A percentile compares a stretch with the other conserved stretches of the same genome.
Evolutionary conservation across 2,888 invertebrate genomes (phyloP).

Genomic region (Halictus ligatus): DNA sequence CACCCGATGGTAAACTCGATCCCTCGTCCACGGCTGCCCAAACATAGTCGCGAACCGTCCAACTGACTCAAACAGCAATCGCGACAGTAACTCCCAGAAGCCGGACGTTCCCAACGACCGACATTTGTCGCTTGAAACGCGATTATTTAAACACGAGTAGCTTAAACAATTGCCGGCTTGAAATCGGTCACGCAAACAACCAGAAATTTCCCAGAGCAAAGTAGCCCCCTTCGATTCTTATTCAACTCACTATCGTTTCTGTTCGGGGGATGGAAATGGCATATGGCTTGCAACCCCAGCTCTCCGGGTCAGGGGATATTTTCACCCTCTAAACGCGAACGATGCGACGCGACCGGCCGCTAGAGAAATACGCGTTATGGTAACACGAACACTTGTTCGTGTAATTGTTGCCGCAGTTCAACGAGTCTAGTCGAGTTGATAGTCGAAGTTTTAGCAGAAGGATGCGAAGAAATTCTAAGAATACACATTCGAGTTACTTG

Average conservation of each 20-base stretch:
- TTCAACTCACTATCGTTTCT: background rate
- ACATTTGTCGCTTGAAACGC: background rate
- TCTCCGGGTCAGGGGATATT: background rate
- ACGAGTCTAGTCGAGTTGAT: background rate
- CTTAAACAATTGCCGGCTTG: background rate
- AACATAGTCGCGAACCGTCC: background rate
- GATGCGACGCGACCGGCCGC: background rate
- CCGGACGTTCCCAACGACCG: background rate
- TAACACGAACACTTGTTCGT: background rate
- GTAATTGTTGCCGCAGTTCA: background rate
- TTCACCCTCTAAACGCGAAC: background rate
- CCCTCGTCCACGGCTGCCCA: background rate
- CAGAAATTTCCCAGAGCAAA: background rate
- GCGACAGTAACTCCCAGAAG: slow-evolving; percentile 10
- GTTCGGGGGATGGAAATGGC: background rate
- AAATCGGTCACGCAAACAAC: background rate
- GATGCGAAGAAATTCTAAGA: background rate
- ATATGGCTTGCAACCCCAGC: background rate
- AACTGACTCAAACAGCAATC: background rate
- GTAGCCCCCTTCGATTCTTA: background rate
- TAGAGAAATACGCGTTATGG: background rate
- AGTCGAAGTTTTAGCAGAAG: background rate
- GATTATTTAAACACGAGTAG: background rate
- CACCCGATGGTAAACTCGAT: background rate
- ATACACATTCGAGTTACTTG: background rate